phyloP scores from a whole-genome alignment of 1,140 invertebrate species.

The Hylyphantes graminicola region DNA sequence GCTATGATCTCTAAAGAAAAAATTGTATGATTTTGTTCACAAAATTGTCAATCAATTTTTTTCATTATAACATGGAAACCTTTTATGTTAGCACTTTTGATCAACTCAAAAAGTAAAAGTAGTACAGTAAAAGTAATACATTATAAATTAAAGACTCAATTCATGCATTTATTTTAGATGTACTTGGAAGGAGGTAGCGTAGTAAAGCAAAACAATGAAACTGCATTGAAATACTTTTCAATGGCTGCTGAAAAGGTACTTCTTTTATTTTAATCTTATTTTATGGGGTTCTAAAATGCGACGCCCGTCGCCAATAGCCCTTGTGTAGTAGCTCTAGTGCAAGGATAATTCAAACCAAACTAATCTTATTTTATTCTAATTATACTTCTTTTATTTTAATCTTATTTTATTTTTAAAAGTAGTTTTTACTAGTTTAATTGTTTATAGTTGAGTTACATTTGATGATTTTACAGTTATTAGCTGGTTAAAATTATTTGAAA shows the following conservation, averaged over 20 bases:
- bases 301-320: too few species aligned
- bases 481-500: too few species aligned
- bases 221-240: constrained; percentile 89
- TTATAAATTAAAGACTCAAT: neutral
- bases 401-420: neutral
- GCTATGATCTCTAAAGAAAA: too few species aligned
- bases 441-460: too few species aligned
- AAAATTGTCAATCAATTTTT: neutral
- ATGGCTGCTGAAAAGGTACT: constrained; percentile 88
- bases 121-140: neutral
- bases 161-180: constrained; percentile 74
- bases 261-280: neutral
- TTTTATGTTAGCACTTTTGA: neutral
- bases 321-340: too few species aligned
- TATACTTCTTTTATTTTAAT: neutral
- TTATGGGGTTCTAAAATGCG: too few species aligned
- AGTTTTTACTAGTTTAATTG: neutral
- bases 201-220: constrained; percentile 91
- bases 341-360: too few species aligned
- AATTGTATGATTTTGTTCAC: neutral
- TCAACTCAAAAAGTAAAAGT: neutral
- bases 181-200: constrained; percentile 95
- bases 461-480: too few species aligned
- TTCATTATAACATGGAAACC: neutral
- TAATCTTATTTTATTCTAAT: neutral